Evolutionary conservation across 2,888 invertebrate genomes (phyloP), one percentile per base, ranked within the genome.

Genomic region (Achlya flavicornis): DNA sequence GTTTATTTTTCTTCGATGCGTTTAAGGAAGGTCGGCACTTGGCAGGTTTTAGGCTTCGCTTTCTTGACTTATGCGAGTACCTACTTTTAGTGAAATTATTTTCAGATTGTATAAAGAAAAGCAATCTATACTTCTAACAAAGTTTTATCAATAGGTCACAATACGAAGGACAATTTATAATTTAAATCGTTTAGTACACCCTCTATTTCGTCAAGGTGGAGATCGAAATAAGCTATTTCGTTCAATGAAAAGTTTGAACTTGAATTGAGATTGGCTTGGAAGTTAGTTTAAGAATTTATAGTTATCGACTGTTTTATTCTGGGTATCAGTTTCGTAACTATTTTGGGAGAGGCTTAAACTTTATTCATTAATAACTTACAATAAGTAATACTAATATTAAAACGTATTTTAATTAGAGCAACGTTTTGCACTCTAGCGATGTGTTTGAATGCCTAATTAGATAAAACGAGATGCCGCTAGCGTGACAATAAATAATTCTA

Each of bases 401-500:
- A 46, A 4, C 14, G n/a, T 46, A 46, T 3, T 46, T 46, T 5
- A 14, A 3, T 14, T 46, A 14, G 43, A 14, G 48, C 48, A n/a
- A 48, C 7, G 7, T 48, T 48, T 48, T 48, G 14, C 16, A 14
- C n/a, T 16, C 1, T 48, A 46, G 5, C 0, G 7, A 6, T 48
- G 16, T 48, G 4, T 48, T 48, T 48, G 7, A 5, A 43, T 14
- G 0, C 14, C 12, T 12, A n/a, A 46, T 4, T 16, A 16, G 16
- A 48, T 43, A 48, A 48, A 53, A 19, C 10, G 16, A 53, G 19
- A 53, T 53, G 53, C 19, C 19, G 2, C 10, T 53, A 10, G 57
- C 19, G 26, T 57, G 62, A 57, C 61, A 32, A 72, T 70, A 65
- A 70, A 65, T 68, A 63, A 71, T 76, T 78, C 73, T 74, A 78